These are phyloP conservation scores for Montipora capitata DNA, from an alignment of 92 coral and sea anemone genomes.

Conservation along the genomic window DNA sequence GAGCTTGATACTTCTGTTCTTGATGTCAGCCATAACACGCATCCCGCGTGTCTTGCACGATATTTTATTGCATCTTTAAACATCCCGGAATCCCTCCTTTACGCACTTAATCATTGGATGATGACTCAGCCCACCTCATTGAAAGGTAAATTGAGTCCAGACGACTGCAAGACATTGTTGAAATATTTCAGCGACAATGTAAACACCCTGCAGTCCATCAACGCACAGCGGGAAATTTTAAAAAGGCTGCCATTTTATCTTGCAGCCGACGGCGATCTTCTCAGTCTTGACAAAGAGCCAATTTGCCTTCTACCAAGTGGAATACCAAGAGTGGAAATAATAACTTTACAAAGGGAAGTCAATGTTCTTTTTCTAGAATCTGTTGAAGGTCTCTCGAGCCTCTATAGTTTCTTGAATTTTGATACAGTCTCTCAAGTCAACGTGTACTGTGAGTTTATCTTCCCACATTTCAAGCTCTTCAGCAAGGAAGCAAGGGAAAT, in stretches of 20 bases:
- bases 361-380: slow-evolving; percentile 53
- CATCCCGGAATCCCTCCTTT: slow-evolving; percentile 52
- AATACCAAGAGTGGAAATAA: slow-evolving; percentile 62
- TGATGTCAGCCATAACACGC: no score
- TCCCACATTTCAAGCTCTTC: slow-evolving; percentile 37
- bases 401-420: slow-evolving; percentile 50
- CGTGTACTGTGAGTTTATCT: slow-evolving; percentile 69
- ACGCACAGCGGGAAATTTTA: not conserved
- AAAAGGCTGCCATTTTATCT: slow-evolving; percentile 65
- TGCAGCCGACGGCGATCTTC: slow-evolving; percentile 52
- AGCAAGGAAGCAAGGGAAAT: slow-evolving; percentile 38
- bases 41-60: slow-evolving; percentile 10
- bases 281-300: slow-evolving; percentile 7
- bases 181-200: slow-evolving; percentile 49
- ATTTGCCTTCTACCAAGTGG: slow-evolving; percentile 52
- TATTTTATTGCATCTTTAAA: slow-evolving; percentile 49
- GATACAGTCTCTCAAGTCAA: slow-evolving; percentile 47
- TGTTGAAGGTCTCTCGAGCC: not conserved
- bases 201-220: not conserved
- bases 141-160: not conserved
- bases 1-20: slow-evolving; percentile 45
- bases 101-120: slow-evolving; percentile 45
- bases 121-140: slow-evolving; percentile 6
- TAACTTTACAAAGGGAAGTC: slow-evolving; percentile 9
- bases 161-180: slow-evolving; percentile 27